Conservation (phyloP, 2,888 invertebrate species). For the Pristionchus exspectatus region DNA sequence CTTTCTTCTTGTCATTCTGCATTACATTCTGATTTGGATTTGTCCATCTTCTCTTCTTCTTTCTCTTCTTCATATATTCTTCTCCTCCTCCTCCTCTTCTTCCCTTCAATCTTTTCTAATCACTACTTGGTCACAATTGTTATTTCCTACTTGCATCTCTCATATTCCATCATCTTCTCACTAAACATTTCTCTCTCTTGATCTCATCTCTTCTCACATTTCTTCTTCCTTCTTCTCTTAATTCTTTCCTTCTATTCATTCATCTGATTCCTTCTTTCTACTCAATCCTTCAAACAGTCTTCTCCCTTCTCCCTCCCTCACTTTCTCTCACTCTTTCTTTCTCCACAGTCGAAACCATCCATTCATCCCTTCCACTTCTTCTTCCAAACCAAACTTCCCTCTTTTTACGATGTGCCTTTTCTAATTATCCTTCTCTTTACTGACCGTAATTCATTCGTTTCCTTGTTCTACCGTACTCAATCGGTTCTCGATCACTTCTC, state of each 20-base stretch:
- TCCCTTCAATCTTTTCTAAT: slow-evolving; percentile 39
- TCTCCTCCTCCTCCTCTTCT: not conserved
- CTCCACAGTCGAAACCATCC: slow-evolving; percentile 34
- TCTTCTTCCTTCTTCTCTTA: slow-evolving; percentile 25
- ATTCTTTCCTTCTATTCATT: not conserved
- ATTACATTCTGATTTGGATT: slow-evolving; percentile 18
- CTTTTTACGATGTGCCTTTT: not conserved
- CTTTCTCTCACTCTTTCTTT: not conserved
- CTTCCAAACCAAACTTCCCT: not conserved
- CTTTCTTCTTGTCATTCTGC: slow-evolving; percentile 15
- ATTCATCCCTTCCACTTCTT: slow-evolving; percentile 14
- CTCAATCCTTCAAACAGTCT: slow-evolving; percentile 9
- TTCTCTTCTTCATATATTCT: not conserved
- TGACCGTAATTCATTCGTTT: slow-evolving; percentile 19
- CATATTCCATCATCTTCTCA: slow-evolving; percentile 10
- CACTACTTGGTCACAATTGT: slow-evolving; percentile 23
- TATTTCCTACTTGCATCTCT: slow-evolving; percentile 3
- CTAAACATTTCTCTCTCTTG: slow-evolving; percentile 35
- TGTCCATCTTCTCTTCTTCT: not conserved
- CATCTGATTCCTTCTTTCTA: not conserved
- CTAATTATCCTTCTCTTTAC: not conserved
- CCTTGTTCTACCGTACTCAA: not conserved
- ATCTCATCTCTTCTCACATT: slow-evolving; percentile 31
- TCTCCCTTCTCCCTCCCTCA: not conserved
- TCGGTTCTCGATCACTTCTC: not conserved